Evolutionary conservation across 1,140 invertebrate species (phyloP).

Genomic region (Bombyx mandarina): DNA sequence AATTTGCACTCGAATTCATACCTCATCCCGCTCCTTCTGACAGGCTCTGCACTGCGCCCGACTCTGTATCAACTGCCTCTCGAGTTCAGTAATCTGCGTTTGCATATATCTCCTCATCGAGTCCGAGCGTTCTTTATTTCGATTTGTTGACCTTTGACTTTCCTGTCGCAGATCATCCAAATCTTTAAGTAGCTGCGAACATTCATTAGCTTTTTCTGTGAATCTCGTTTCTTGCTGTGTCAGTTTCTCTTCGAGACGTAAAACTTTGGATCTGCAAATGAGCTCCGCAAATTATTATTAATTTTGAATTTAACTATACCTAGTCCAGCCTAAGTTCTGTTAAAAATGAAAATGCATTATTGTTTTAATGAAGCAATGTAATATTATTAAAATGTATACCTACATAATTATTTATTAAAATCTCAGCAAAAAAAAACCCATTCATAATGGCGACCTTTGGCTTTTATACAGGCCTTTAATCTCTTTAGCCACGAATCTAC

Average conservation of each 20-base stretch:
- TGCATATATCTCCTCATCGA: conserved; percentile 62
- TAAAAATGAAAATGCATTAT: too few relatives aligned
- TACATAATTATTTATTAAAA: too few relatives aligned
- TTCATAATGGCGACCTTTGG: too few relatives aligned
- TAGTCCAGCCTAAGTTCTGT: not conserved
- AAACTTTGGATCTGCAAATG: conserved; percentile 36
- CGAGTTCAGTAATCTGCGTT: conserved; percentile 75
- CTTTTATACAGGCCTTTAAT: too few relatives aligned
- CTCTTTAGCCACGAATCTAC: too few relatives aligned
- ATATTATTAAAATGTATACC: too few relatives aligned
- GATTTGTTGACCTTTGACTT: conserved; percentile 75
- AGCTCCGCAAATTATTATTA: not conserved
- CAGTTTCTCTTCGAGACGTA: conserved; percentile 55
- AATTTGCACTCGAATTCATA: conserved; percentile 17
- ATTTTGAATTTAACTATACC: not conserved
- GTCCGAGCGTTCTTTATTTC: conserved; percentile 77
- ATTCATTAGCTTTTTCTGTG: conserved; percentile 63
- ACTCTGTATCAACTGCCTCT: conserved; percentile 75
- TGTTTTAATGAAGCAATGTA: too few relatives aligned
- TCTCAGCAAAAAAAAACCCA: too few relatives aligned
- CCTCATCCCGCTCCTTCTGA: conserved; percentile 78
- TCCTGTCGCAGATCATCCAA: conserved; percentile 78
- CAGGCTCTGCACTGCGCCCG: conserved; percentile 74
- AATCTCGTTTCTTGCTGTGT: conserved; percentile 60
- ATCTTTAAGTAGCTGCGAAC: conserved; percentile 72